These are phyloP conservation scores for Dascyllus trimaculatus DNA, from an alignment of 2,113 vertebrate genomes.

Conservation along the genomic window DNA sequence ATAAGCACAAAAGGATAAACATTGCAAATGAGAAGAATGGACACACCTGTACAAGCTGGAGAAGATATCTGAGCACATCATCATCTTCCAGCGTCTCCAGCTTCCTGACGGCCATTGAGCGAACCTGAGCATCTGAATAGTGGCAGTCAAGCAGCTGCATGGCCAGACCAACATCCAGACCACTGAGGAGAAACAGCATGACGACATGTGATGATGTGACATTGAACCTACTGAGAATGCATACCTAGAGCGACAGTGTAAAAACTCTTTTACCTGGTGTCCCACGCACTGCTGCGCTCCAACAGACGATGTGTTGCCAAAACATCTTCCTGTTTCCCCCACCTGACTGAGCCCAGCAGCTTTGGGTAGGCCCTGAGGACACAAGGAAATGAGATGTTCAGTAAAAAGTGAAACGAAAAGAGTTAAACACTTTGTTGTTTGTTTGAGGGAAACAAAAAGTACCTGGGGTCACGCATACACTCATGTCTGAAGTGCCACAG, in stretches of 20 bases:
- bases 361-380: constrained; percentile 91
- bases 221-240: not conserved
- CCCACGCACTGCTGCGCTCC: constrained; percentile 91
- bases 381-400: not conserved
- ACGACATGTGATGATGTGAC: not conserved
- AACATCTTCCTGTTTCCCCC: constrained; percentile 96
- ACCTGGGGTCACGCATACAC: constrained; percentile 91
- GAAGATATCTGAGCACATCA: constrained; percentile 95
- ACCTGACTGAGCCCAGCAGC: constrained; percentile 94
- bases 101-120: constrained; percentile 96
- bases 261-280: constrained; percentile 79
- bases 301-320: constrained; percentile 91
- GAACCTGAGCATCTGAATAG: constrained; percentile 95
- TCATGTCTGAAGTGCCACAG: constrained; percentile 98
- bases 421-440: not conserved
- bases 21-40: not conserved
- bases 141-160: constrained; percentile 98
- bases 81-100: constrained; percentile 95
- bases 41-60: constrained; percentile 96
- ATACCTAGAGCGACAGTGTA: accelerated
- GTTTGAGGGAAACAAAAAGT: not conserved
- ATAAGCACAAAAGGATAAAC: not conserved
- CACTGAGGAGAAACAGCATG: constrained; percentile 70
- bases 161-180: constrained; percentile 94
- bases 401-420: not conserved